phyloP scores from a whole-genome alignment of 2,888 invertebrate species.

The Machimus rusticus region DNA sequence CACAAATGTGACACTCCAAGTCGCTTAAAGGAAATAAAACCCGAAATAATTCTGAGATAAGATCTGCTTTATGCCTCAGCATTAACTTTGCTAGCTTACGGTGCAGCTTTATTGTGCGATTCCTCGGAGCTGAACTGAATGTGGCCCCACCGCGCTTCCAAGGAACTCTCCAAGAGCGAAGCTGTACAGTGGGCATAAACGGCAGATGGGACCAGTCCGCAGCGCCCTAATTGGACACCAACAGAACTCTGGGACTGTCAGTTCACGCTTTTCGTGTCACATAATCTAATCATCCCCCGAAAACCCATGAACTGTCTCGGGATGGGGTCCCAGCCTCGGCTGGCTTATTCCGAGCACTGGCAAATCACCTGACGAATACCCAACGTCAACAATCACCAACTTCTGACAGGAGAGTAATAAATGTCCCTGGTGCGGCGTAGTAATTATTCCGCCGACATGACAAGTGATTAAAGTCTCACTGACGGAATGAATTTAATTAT shows the following conservation, averaged over 20 bases:
- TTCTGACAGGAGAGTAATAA: constrained; percentile 46
- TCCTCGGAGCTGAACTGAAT: constrained; percentile 14
- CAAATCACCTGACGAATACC: constrained; percentile 47
- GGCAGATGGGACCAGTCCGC: constrained; percentile 14
- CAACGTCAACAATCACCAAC: constrained; percentile 45
- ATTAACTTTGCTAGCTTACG: constrained; percentile 46
- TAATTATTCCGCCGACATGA: constrained; percentile 45
- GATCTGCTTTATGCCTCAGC: constrained; percentile 46
- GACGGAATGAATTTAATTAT: constrained; percentile 42
- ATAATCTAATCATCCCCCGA: constrained; percentile 34
- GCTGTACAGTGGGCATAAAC: neutral
- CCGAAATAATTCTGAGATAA: constrained; percentile 47
- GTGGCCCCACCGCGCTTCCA: neutral
- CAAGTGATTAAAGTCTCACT: constrained; percentile 46
- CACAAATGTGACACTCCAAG: constrained; percentile 42
- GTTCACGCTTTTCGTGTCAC: neutral
- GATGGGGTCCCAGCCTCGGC: neutral
- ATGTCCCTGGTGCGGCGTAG: constrained; percentile 43
- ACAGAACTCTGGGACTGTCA: constrained; percentile 27
- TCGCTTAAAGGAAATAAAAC: constrained; percentile 46
- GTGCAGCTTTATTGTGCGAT: constrained; percentile 37
- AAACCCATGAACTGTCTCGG: neutral
- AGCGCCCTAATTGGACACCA: constrained; percentile 26
- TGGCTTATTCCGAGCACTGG: neutral
- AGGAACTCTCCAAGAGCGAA: neutral